Base-by-base conservation (phyloP, 2,113 vertebrate species). In the Pachyramphus minor region DNA sequence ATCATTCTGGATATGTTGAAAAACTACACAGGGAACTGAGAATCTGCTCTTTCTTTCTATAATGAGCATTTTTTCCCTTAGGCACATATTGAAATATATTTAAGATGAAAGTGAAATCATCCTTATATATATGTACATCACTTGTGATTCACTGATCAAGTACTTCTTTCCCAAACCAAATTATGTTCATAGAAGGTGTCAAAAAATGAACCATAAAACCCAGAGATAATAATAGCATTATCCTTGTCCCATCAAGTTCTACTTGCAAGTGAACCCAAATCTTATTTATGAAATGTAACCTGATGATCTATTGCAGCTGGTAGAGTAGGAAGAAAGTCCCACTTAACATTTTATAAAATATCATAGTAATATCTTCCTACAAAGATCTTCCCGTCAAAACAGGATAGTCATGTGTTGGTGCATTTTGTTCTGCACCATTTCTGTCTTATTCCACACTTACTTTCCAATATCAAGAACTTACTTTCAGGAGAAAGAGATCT, bases 361-460 rank as follows among this genome's bases (percentile, higher is more conserved):
- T 88, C 86, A 56, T 94, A 92, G 76, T 92, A 92, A 82, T 62
- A 89, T 95, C 81, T 96, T 94, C 78, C 84, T 80, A 94, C 95
- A 88, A 74, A 56, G 39, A 35, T 93, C 39, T 77, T 77, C 33
- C 75, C 94, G 56, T 82, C 85, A 89, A 93, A 92, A 81, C 20
- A 78, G 17, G 22, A 52, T 25, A 67, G 25, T 60, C 44, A 53
- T 49, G 9, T 71, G 47, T 47, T 88, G 52, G 30, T 77, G 52
- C 56, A 58, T 86, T 94, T 76, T 67, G 6, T 86, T 80, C 75
- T 78, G 12, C 41, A 68, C n/a, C 6, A 28, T 59, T 44, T 78
- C 56, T 81, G 31, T 31, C 8, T 0, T 59, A 84, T 64, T 92
- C 41, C 28, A 76, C 24, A 8, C 6, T 84, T 63, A 23, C 11